These are phyloP conservation scores for Macropis europaea DNA, from an alignment of 2,888 invertebrate genomes.

Conservation along the genomic window DNA sequence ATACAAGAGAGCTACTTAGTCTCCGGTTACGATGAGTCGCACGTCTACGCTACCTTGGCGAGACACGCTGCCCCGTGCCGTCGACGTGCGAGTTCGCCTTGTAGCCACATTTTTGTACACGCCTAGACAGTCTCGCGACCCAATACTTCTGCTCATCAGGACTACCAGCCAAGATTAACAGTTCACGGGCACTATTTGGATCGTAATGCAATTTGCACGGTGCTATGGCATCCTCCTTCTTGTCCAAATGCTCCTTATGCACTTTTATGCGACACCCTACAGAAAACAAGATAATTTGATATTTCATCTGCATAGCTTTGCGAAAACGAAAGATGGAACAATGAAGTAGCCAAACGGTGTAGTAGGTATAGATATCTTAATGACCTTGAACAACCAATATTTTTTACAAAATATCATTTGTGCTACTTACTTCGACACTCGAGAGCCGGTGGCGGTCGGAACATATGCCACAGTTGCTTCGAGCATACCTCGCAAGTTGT, in stretches of 20 bases:
- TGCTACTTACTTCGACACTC: constrained; percentile 93
- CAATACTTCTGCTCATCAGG: constrained; percentile 95
- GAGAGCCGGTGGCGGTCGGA: constrained; percentile 97
- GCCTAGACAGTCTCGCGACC: constrained; percentile 94
- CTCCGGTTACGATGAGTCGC: constrained; percentile 68
- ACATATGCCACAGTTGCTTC: constrained; percentile 98
- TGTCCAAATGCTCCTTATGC: constrained; percentile 97
- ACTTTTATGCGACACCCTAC: constrained; percentile 97
- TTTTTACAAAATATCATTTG: neutral
- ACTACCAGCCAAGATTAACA: constrained; percentile 92
- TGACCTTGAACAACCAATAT: no score
- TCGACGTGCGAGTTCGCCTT: constrained; percentile 86
- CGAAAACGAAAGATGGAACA: no score
- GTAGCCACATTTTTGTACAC: constrained; percentile 96
- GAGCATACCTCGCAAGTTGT: constrained; percentile 99
- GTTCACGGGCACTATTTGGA: constrained; percentile 95
- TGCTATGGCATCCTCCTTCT: constrained; percentile 91
- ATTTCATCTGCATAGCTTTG: neutral
- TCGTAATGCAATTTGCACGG: constrained; percentile 98
- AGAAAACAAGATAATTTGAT: neutral
- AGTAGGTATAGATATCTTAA: no score
- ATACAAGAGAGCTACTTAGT: constrained; percentile 77
- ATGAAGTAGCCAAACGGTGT: no score
- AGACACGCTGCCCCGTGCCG: constrained; percentile 81
- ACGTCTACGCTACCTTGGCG: constrained; percentile 85